Conservation (phyloP, 2,797 vertebrate species). For the Peromyscus attwateri region DNA sequence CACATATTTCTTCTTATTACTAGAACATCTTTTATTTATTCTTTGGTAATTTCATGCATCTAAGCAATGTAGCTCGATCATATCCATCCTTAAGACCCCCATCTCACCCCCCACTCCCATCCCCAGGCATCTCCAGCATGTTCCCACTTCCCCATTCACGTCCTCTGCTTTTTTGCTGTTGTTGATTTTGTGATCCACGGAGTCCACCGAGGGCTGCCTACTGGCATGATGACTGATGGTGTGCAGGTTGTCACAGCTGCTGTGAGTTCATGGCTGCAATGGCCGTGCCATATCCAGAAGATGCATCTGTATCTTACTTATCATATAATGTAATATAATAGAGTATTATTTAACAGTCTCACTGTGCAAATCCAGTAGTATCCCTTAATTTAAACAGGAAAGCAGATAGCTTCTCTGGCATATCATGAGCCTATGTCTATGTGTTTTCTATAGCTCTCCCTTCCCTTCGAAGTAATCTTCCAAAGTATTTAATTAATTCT, state of each 20-base stretch:
- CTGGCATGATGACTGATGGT: background rate
- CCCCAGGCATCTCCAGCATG: background rate
- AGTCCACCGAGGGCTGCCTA: background rate
- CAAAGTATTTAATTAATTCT: background rate
- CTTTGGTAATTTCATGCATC: background rate
- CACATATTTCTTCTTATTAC: background rate
- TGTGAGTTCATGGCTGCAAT: background rate
- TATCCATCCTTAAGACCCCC: background rate
- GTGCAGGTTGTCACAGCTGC: background rate
- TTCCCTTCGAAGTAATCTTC: slow-evolving; percentile 18
- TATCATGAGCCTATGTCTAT: background rate
- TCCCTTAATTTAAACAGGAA: slow-evolving; percentile 24
- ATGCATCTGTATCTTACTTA: background rate
- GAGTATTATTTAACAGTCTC: slow-evolving; percentile 44
- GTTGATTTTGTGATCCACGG: background rate
- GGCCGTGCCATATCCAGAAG: background rate
- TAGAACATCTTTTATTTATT: background rate
- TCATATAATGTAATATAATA: background rate
- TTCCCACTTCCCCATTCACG: background rate
- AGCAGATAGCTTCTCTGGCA: background rate
- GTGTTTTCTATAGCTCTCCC: slow-evolving; percentile 2
- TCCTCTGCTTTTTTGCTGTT: background rate
- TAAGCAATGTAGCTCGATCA: background rate
- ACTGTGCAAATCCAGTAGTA: background rate
- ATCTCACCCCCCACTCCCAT: background rate